A percentile compares a stretch with the other conserved stretches of the same genome.
phyloP scores from a whole-genome alignment of 2,888 invertebrate species.

The Phengaris alcon region DNA sequence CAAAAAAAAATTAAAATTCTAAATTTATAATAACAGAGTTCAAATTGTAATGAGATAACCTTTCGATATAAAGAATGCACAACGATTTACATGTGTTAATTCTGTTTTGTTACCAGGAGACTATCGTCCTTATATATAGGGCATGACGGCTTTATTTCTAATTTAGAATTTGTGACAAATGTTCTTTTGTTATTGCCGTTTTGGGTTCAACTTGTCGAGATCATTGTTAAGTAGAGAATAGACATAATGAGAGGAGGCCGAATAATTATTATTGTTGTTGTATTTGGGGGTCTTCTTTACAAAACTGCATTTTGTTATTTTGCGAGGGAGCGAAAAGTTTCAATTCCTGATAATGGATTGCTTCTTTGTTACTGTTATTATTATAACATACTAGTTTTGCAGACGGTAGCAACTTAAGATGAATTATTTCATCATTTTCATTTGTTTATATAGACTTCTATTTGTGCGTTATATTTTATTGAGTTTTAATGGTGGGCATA shows the following conservation, averaged over 20 bases:
- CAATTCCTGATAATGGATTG: constrained; percentile 19
- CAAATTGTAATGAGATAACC: constrained; percentile 41
- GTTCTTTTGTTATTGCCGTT: constrained; percentile 24
- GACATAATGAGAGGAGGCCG: constrained; percentile 40
- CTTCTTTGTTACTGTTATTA: constrained; percentile 13
- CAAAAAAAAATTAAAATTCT: constrained; percentile 37
- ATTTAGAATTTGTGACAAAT: not conserved
- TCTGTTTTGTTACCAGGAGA: constrained; percentile 31
- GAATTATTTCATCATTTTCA: not conserved
- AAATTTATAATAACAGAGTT: constrained; percentile 40
- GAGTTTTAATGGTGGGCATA: not conserved
- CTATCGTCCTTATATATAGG: constrained; percentile 28
- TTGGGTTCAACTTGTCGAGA: constrained; percentile 40
- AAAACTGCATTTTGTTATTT: constrained; percentile 23
- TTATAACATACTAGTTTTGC: not conserved
- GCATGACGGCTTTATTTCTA: not conserved
- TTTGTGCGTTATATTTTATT: not conserved
- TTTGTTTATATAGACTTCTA: not conserved
- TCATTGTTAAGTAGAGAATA: constrained; percentile 43
- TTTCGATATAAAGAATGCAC: constrained; percentile 45
- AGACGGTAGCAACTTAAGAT: not conserved
- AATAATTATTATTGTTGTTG: constrained; percentile 36
- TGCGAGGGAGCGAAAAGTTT: constrained; percentile 19
- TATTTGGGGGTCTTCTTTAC: constrained; percentile 25
- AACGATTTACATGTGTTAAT: constrained; percentile 39